These are phyloP conservation scores for Monochamus alternatus DNA, from an alignment of 2,888 invertebrate genomes.

Conservation along the genomic window DNA sequence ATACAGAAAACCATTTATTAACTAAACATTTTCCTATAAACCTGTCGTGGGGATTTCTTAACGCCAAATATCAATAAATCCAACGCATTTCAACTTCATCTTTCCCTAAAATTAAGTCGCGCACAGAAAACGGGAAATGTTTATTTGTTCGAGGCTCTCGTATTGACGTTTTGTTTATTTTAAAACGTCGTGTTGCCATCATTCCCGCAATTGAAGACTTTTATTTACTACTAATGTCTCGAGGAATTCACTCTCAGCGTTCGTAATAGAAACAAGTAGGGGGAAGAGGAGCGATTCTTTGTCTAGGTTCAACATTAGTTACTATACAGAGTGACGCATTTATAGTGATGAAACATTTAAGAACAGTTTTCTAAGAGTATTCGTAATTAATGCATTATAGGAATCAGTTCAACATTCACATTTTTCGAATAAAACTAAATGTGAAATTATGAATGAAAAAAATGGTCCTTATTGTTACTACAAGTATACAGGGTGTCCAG, in stretches of 20 bases:
- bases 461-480: no score
- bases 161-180: slow-evolving; percentile 54
- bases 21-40: slow-evolving; percentile 39
- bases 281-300: slow-evolving; percentile 28
- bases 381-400: no score
- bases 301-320: background rate
- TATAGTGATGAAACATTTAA: no score
- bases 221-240: slow-evolving; percentile 37
- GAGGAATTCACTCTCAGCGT: slow-evolving; percentile 35
- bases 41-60: slow-evolving; percentile 41
- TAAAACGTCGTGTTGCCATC: slow-evolving; percentile 50
- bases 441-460: no score
- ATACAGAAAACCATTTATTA: slow-evolving; percentile 36
- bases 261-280: slow-evolving; percentile 25
- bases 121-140: slow-evolving; percentile 43
- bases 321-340: background rate
- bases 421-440: no score
- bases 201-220: slow-evolving; percentile 48
- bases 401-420: no score
- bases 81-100: slow-evolving; percentile 35
- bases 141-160: slow-evolving; percentile 48
- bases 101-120: slow-evolving; percentile 48
- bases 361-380: no score
- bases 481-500: no score
- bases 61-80: slow-evolving; percentile 43